phyloP scores from a whole-genome alignment of 1,140 invertebrate species.

The Neodiprion fabricii region DNA sequence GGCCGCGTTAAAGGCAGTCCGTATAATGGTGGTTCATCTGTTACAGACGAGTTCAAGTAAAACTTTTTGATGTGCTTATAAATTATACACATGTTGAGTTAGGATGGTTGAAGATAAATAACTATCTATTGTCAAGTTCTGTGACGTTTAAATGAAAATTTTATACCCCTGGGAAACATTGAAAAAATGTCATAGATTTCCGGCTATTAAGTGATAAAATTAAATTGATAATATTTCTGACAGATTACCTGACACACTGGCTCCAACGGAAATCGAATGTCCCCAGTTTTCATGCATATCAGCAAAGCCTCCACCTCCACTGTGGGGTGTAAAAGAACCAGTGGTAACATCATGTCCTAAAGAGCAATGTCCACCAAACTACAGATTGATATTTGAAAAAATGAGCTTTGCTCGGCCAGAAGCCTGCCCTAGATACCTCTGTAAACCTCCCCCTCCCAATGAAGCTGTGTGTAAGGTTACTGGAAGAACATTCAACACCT shows the following conservation, averaged over 20 bases:
- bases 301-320: conserved; percentile 49
- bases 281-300: conserved; percentile 63
- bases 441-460: conserved; percentile 65
- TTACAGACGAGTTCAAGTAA: conserved; percentile 41
- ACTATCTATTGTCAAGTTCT: too few species aligned
- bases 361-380: conserved; percentile 66
- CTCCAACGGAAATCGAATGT: conserved; percentile 51
- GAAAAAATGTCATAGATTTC: too few species aligned
- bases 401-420: conserved; percentile 39
- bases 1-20: conserved; percentile 17
- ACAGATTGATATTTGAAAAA: conserved; percentile 53
- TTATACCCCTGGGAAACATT: too few species aligned
- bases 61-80: conserved; percentile 20
- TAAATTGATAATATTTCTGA: neutral
- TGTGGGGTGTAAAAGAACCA: conserved; percentile 32
- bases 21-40: neutral
- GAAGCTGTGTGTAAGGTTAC: conserved; percentile 76
- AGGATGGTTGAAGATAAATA: too few species aligned
- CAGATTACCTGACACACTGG: conserved; percentile 18
- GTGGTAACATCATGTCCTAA: conserved; percentile 59
- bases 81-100: neutral
- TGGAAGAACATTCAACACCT: conserved; percentile 77
- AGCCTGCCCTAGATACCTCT: conserved; percentile 65
- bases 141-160: too few species aligned
- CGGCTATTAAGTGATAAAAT: too few species aligned